Percentiles rank a stretch among this genome's conserved stretches.
Evolutionary conservation across 2,888 invertebrate species (phyloP).

Genomic region (Melanargia galathea): DNA sequence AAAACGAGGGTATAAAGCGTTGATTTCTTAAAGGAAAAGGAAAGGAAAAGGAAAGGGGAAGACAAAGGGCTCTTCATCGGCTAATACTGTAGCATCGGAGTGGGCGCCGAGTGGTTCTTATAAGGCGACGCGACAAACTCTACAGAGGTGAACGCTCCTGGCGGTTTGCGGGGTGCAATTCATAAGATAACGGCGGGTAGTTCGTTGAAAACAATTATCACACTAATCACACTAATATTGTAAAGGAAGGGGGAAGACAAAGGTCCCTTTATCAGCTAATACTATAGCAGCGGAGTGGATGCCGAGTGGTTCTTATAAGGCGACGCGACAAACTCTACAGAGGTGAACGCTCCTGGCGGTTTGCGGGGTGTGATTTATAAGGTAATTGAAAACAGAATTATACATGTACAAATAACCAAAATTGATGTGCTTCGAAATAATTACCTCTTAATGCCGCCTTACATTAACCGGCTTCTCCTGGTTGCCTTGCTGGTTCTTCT

Average conservation of each 20-base stretch:
- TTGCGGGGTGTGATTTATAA: slow-evolving; percentile 40
- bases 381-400: too few species aligned
- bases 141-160: slow-evolving; percentile 57
- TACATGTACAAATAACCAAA: too few species aligned
- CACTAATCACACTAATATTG: too few species aligned
- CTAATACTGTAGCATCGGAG: slow-evolving; percentile 57
- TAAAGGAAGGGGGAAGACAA: slow-evolving; percentile 36
- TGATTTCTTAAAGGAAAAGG: slow-evolving; percentile 30
- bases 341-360: slow-evolving; percentile 55
- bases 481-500: too few species aligned
- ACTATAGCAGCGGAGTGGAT: slow-evolving; percentile 56
- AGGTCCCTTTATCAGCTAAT: slow-evolving; percentile 55
- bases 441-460: too few species aligned
- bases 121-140: slow-evolving; percentile 56
- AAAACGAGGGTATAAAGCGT: slow-evolving; percentile 30
- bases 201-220: too few species aligned
- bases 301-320: slow-evolving; percentile 55
- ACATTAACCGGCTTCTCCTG: too few species aligned
- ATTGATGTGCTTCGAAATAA: too few species aligned
- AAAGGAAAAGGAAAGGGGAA: slow-evolving; percentile 28
- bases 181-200: slow-evolving; percentile 7
- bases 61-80: slow-evolving; percentile 49
- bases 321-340: slow-evolving; percentile 55
- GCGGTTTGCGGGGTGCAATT: slow-evolving; percentile 41
- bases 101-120: slow-evolving; percentile 58